Evolutionary conservation across 2,797 vertebrate genomes (phyloP).

Genomic region (Chaetophractus vellerosus): DNA sequence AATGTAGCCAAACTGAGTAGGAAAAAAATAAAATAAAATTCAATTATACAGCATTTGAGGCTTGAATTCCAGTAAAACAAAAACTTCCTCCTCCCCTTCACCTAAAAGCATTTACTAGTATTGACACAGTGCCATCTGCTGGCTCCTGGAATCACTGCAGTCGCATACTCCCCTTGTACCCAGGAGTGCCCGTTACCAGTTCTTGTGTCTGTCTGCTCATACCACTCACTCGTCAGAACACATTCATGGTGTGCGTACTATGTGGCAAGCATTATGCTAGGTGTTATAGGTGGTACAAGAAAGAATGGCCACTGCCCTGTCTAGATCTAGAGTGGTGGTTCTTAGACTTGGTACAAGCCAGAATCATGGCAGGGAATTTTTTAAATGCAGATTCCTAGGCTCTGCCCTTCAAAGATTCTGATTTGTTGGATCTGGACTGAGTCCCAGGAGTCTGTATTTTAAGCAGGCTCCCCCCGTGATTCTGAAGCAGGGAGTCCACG

Average conservation of each 20-base stretch:
- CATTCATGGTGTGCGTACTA: background rate
- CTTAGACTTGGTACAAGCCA: conserved; percentile 16
- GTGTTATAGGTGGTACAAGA: background rate
- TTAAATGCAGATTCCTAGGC: background rate
- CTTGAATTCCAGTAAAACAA: conserved; percentile 60
- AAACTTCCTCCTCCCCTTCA: background rate
- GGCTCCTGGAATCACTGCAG: background rate
- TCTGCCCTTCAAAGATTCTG: background rate
- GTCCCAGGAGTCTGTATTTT: background rate
- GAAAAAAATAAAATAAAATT: conserved; percentile 27
- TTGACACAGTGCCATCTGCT: conserved; percentile 65
- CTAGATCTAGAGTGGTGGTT: background rate
- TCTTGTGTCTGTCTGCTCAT: background rate
- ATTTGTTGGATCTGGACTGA: background rate
- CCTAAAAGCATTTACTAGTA: background rate
- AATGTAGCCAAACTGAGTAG: background rate
- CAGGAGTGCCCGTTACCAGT: background rate
- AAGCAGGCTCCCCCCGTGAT: background rate
- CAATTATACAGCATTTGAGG: background rate
- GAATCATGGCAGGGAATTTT: background rate
- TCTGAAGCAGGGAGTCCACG: background rate
- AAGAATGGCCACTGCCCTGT: background rate
- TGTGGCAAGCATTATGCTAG: background rate
- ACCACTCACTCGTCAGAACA: background rate
- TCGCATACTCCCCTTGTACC: background rate